phyloP scores from a whole-genome alignment of 2,797 vertebrate genomes.

The Menidia menidia region DNA sequence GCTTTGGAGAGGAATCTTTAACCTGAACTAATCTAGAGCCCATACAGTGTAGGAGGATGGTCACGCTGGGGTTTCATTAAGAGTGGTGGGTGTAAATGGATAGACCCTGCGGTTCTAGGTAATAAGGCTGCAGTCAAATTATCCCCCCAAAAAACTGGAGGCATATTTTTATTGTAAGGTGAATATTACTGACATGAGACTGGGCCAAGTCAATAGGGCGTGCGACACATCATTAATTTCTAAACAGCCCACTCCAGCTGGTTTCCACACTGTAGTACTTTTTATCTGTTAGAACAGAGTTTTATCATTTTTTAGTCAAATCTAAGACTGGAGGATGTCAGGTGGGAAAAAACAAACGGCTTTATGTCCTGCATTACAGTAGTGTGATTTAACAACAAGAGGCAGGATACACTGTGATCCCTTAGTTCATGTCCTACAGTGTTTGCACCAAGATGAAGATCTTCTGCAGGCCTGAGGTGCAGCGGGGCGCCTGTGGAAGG shows the following conservation, averaged over 20 bases:
- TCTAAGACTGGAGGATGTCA: too few species aligned
- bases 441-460: too few species aligned
- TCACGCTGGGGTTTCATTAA: slow-evolving; percentile 41
- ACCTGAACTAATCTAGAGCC: slow-evolving; percentile 31
- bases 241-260: neutral
- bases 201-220: neutral
- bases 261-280: neutral
- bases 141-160: slow-evolving; percentile 42
- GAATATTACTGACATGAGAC: slow-evolving; percentile 40
- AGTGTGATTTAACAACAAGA: too few species aligned
- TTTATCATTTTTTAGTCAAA: neutral
- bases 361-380: too few species aligned
- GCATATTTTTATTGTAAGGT: slow-evolving; percentile 46
- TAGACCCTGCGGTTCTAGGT: slow-evolving; percentile 41
- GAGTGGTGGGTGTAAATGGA: slow-evolving; percentile 25
- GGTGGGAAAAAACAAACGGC: neutral
- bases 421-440: too few species aligned
- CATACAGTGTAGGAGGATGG: slow-evolving; percentile 20
- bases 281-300: neutral
- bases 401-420: too few species aligned
- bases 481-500: too few species aligned
- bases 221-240: neutral
- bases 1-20: neutral
- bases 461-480: neutral
- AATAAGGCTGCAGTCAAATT: slow-evolving; percentile 57